Conservation (phyloP, 2,888 invertebrate genomes). For the Sclerodermus sp. region DNA sequence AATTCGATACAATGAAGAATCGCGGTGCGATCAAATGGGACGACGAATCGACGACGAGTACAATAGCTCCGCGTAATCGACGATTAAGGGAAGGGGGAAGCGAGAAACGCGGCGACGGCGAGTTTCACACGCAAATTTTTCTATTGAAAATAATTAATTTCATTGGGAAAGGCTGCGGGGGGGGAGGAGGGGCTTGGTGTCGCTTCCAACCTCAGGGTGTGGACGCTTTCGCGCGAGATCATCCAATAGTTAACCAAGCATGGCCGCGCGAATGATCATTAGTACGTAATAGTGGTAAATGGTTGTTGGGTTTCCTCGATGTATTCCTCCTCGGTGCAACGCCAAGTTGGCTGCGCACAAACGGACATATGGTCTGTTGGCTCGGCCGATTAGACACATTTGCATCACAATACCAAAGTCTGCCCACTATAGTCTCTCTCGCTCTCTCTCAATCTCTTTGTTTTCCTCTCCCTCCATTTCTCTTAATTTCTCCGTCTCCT, state of each 20-base stretch:
- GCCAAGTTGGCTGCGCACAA: slow-evolving; percentile 29
- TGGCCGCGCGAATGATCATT: slow-evolving; percentile 39
- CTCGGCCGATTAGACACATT: slow-evolving; percentile 57
- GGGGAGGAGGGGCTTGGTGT: no score
- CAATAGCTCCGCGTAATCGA: no score
- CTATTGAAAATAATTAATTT: slow-evolving; percentile 30
- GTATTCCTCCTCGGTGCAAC: slow-evolving; percentile 24
- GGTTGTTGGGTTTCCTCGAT: slow-evolving; percentile 40
- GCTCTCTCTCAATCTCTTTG: no score
- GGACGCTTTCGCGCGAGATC: slow-evolving; percentile 4
- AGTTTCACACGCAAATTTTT: no score
- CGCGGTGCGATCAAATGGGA: no score
- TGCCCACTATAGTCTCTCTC: slow-evolving; percentile 30
- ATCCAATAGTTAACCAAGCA: slow-evolving; percentile 43
- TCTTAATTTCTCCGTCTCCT: slow-evolving; percentile 5
- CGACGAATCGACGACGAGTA: no score
- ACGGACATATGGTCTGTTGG: slow-evolving; percentile 56
- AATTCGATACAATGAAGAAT: no score
- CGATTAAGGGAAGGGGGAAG: no score
- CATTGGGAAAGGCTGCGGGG: no score
- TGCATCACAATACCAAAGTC: slow-evolving; percentile 54
- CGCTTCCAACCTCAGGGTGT: no score
- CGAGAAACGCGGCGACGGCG: no score
- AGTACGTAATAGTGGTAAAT: slow-evolving; percentile 47
- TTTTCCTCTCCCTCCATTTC: no score